Evolutionary conservation across 1,140 invertebrate genomes (phyloP), one percentile per base, ranked within the genome.

Genomic region (Brevipalpus yothersi): DNA sequence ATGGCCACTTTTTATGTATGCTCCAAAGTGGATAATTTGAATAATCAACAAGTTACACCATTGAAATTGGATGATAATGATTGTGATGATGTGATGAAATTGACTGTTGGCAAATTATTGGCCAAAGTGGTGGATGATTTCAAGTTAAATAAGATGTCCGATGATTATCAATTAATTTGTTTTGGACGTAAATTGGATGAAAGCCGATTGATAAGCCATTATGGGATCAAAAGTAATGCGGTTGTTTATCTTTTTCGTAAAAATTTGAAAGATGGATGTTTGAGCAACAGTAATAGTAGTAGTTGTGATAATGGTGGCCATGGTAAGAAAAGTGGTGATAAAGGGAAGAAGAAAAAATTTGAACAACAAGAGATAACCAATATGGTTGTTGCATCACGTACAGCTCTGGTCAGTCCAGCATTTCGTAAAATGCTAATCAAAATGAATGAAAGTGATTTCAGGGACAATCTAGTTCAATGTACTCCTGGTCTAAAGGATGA

Each of bases 401-500:
- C 51, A 41, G 61, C 61, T n/a, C 57, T 62, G 15, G n/a, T 56
- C 8, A 62, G 57, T 60, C 15, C 58, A 41, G 9, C 12, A 2
- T 62, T 62, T 57, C 19, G 54, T 13, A 11, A 60, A 45, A 59
- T 62, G 55, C 31, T 62, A 12, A 49, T 56, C 47, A 57, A 53
- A 21, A 41, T 62, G 19, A 15, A 39, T 12, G 61, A 62, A 19
- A 41, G 11, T 17, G 61, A 62, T n/a, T 62, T 62, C 13, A 51
- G 58, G 4, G 58, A 62, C 15, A 62, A 62, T 57, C 21, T 62
- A 15, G 60, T 62, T 19, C 47, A 53, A 15, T 56, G 62, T n/a
- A 62, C 61, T 19, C 61, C 59, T n/a, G 61, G 51, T 41, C 41
- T 62, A 5, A 42, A 54, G 42, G 45, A 58, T 55, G 61, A 62